Evolutionary conservation across 2,888 invertebrate species (phyloP), one percentile per base, ranked within the genome.

Genomic region (Trissolcus japonicus): DNA sequence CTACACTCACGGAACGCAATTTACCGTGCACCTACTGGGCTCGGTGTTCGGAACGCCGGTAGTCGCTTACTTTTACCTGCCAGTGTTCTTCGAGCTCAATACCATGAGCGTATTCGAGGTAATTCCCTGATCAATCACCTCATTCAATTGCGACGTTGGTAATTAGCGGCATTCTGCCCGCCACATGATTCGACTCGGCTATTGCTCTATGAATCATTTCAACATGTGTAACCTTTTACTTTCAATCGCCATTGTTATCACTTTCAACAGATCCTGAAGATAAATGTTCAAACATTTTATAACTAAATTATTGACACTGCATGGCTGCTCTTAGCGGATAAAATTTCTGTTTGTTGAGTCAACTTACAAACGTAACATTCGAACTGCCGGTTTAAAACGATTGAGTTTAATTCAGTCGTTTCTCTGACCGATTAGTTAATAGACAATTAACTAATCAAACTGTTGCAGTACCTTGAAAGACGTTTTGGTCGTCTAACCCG

Each of bases 51-150:
- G 94, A 6, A 95, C 95, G 1, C 95, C 96, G 0, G 91, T 96
- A 57, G 94, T 93, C 3, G 94, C 94, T 19, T 93, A 93, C 85
- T 88, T 95, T 48, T 96, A 94, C 88, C 90, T 97, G 72, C 96
- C 97, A 43, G 95, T 97, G 46, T 96, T 97, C 88, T 96, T 94
- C 86, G 93, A 94, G 78, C 90, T 96, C 7, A 94, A 95, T 87
- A 93, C 93, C 76, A 94, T 95, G n/a, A 96, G 96, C 87, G 95
- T 95, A 63, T 98, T 96, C 86, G 96, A 97, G 92, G 94, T 94
- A 88, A 82, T 67, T 59, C 43, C 16, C 6, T 60, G 3, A 76
- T 76, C 62, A 62, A 72, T 72, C 55, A 62, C 60, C 25, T 29
- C 71, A 57, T 62, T 67, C 62, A 62, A 53, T 71, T 65, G 50